These are phyloP conservation scores for Novumbra hubbsi DNA, from an alignment of 2,797 vertebrate genomes.

Conservation along the genomic window DNA sequence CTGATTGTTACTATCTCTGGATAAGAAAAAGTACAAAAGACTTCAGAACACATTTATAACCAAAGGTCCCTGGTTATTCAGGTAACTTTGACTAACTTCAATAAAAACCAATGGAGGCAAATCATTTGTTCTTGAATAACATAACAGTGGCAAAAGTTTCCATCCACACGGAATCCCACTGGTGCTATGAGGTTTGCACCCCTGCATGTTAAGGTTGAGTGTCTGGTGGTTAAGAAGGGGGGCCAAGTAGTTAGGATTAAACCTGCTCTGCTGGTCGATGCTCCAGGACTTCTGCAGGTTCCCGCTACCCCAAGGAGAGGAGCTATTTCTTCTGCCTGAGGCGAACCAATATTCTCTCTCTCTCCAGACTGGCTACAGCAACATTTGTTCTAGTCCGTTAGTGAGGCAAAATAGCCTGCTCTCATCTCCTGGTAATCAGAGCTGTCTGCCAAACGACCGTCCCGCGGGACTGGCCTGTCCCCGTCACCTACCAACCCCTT, in stretches of 20 bases:
- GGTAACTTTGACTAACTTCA: not conserved
- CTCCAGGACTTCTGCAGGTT: constrained; percentile 35
- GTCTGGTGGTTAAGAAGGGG: constrained; percentile 15
- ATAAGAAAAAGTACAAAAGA: not conserved
- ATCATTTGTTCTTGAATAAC: not conserved
- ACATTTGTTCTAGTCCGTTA: constrained; percentile 52
- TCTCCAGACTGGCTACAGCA: constrained; percentile 40
- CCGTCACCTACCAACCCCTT: not conserved
- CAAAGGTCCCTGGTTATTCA: not conserved
- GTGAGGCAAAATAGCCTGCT: constrained; percentile 27
- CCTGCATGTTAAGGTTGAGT: constrained; percentile 28
- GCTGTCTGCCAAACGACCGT: constrained; percentile 42
- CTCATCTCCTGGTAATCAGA: constrained; percentile 44
- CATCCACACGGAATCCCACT: not conserved
- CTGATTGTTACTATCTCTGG: not conserved
- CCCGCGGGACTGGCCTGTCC: constrained; percentile 22
- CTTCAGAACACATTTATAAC: not conserved
- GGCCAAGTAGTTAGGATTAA: constrained; percentile 31
- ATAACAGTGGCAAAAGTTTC: not conserved
- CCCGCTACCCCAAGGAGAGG: constrained; percentile 39
- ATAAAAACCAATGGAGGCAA: not conserved
- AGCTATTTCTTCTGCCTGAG: constrained; percentile 52
- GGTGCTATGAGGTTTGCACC: constrained; percentile 13
- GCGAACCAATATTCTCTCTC: constrained; percentile 26
- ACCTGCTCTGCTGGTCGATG: constrained; percentile 42